Evolutionary conservation across 2,113 vertebrate genomes (phyloP).

Genomic region (Eonycteris spelaea): DNA sequence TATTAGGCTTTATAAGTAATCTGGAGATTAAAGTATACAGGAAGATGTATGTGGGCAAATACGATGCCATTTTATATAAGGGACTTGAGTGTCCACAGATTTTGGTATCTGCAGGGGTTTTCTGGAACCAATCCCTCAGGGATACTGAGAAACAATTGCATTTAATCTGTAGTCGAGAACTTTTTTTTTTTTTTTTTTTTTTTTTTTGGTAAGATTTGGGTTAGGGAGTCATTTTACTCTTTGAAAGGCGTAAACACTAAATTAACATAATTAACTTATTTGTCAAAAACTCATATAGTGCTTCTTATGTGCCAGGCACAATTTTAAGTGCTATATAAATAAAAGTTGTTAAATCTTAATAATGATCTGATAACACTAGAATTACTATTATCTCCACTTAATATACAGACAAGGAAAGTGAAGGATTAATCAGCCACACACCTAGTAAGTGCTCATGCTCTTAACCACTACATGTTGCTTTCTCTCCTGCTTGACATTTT

Average conservation of each 20-base stretch:
- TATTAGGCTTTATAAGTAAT: background rate
- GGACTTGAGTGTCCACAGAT: background rate
- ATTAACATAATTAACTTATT: background rate
- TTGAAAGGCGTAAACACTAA: conserved; percentile 9
- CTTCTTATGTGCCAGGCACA: background rate
- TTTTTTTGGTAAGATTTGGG: background rate
- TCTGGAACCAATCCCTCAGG: background rate
- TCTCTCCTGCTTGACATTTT: background rate
- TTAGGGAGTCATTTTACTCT: background rate
- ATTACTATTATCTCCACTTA: background rate
- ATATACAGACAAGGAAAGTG: background rate
- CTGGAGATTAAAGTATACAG: background rate
- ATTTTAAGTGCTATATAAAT: background rate
- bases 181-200: background rate
- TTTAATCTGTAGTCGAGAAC: background rate
- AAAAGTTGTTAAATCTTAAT: background rate
- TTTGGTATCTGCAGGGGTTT: background rate
- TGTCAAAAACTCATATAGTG: background rate
- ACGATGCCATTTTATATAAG: background rate
- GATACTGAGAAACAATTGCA: background rate
- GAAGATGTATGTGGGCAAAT: background rate
- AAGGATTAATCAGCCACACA: background rate
- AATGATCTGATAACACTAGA: background rate
- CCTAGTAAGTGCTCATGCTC: background rate
- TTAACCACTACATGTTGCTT: background rate